Base-by-base conservation (phyloP, 1,140 invertebrate genomes). In the Drosophila quadrilineata region DNA sequence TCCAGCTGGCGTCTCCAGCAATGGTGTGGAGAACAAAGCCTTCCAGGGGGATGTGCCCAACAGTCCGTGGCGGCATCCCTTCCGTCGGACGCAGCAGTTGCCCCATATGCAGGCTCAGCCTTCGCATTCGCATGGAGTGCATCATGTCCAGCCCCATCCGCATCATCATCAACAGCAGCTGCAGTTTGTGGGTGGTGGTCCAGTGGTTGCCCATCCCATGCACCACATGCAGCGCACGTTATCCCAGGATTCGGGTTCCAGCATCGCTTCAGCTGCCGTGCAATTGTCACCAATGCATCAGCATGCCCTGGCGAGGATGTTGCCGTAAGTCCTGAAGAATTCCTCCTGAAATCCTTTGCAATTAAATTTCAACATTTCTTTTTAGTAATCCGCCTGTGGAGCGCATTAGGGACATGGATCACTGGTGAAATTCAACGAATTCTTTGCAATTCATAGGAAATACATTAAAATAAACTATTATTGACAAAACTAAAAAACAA, bases 11-110 rank as follows among this genome's bases (percentile, higher is more conserved):
- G 84, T 88, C 29, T 72, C 58, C 46, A 43, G 74, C 40, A 64
- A 73, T 19, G 92, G 92, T 2, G 66, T 92, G 10, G 91, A 92
- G 24, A 93, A 93, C 66, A 90, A 91, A 41, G 92, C 87, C 5
- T 93, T 93, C 75, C 92, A 94, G 72, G 89, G 92, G 79, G 92
- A 93, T 70, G 89, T 31, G 49, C 92, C 90, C 48, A 92, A 93
- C 68, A 92, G 92, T 10, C 92, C 92, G 0, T 93, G 92, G 92
- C 88, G 91, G 14, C 92, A 92, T 70, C 91, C 91, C 2, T 92
- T 92, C 57, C 87, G 90, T 16, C 63, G 87, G 3, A 48, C 75
- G 2, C 82, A 89, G 54, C 72, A 88, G 35, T 22, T 85, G 31
- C 64, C 68, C 4, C 53, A 56, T 3, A 12, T 38, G 17, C 50